phyloP scores from a whole-genome alignment of 2,113 vertebrate species.

The Hydrochoerus hydrochaeris region DNA sequence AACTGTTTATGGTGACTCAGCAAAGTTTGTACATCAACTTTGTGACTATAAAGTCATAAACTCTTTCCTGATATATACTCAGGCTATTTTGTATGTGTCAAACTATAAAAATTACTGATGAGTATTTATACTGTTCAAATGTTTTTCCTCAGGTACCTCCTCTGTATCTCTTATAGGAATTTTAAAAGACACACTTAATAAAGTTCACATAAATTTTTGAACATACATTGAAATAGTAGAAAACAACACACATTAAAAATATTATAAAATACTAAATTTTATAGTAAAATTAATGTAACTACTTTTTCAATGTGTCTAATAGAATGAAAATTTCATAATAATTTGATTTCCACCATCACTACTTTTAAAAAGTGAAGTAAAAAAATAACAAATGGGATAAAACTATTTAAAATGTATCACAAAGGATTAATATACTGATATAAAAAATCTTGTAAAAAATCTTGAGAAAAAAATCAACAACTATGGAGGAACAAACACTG shows the following conservation, averaged over 20 bases:
- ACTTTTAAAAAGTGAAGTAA: constrained; percentile 9
- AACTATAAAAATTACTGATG: not conserved
- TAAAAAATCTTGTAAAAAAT: not conserved
- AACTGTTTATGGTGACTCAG: not conserved
- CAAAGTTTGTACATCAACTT: not conserved
- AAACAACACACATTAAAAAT: not conserved
- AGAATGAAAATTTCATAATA: not conserved
- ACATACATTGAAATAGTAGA: not conserved
- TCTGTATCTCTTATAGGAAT: not conserved
- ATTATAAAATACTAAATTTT: not conserved
- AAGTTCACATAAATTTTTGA: not conserved
- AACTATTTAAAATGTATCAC: not conserved
- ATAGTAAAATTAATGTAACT: not conserved
- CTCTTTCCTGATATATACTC: not conserved
- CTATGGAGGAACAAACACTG: not conserved
- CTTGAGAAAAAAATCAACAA: not conserved
- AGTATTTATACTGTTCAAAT: not conserved
- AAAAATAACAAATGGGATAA: not conserved
- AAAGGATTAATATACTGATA: not conserved
- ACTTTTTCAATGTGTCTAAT: not conserved
- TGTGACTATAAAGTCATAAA: not conserved
- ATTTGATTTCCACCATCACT: not conserved
- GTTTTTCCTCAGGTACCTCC: not conserved
- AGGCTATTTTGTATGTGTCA: not conserved
- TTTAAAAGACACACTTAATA: not conserved